Evolutionary conservation across 2,113 vertebrate species (phyloP).

Genomic region (Sinocyclocheilus maitianheensis): DNA sequence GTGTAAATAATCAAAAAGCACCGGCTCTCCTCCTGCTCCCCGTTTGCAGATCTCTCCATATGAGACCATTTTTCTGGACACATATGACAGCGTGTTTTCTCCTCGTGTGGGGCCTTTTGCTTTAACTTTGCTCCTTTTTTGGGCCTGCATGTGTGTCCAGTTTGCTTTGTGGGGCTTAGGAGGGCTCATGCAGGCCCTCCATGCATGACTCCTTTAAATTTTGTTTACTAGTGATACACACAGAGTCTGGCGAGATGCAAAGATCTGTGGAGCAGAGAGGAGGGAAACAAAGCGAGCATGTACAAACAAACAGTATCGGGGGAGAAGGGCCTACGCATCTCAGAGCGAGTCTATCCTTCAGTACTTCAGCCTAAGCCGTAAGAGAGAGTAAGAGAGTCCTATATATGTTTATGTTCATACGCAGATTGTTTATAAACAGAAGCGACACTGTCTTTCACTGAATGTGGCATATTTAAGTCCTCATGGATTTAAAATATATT

Average conservation of each 20-base stretch:
- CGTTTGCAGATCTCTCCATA: conserved; percentile 31
- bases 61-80: conserved; percentile 31
- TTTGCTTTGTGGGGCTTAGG: conserved; percentile 51
- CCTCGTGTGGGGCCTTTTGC: conserved; percentile 28
- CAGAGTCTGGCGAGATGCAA: conserved; percentile 33
- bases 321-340: conserved; percentile 30
- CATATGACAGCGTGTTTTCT: conserved; percentile 30
- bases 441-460: neutral
- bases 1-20: conserved; percentile 54
- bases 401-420: neutral
- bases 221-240: conserved; percentile 47
- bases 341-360: conserved; percentile 39
- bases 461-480: neutral
- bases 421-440: neutral
- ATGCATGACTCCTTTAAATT: conserved; percentile 49
- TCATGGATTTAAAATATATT: too few species aligned
- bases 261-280: conserved; percentile 47
- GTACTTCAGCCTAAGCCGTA: conserved; percentile 25
- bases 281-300: conserved; percentile 52
- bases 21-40: conserved; percentile 2
- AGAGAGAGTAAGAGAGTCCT: conserved; percentile 1
- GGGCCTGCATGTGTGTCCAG: conserved; percentile 31
- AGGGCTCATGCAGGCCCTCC: conserved; percentile 5
- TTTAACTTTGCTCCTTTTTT: conserved; percentile 26
- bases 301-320: conserved; percentile 55